phyloP scores from a whole-genome alignment of 2,797 vertebrate genomes.

The Rhadinocentrus ornatus region DNA sequence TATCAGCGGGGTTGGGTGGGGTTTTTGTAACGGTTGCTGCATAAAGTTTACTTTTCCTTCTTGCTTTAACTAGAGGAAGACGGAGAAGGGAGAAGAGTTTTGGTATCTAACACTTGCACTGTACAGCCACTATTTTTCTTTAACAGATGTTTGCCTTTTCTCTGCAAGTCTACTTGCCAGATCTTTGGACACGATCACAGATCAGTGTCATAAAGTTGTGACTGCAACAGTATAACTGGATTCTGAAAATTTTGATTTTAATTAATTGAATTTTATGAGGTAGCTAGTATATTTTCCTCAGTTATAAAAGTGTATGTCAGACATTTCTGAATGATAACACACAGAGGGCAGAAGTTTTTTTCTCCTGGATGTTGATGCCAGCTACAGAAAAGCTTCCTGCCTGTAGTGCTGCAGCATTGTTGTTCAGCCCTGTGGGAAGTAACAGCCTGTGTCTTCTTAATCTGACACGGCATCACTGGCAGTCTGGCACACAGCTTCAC shows the following conservation, averaged over 20 bases:
- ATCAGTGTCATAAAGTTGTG: too few relatives aligned
- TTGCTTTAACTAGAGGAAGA: too few relatives aligned
- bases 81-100: neutral
- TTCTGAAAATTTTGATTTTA: neutral
- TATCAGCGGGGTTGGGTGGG: neutral
- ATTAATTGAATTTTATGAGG: too few relatives aligned
- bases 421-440: constrained; percentile 66
- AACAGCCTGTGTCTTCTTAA: constrained; percentile 65
- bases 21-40: neutral
- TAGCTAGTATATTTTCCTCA: neutral
- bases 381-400: constrained; percentile 39
- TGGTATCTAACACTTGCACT: neutral
- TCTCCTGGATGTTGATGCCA: constrained; percentile 24
- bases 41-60: too few relatives aligned
- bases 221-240: too few relatives aligned
- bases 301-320: neutral
- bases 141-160: too few relatives aligned
- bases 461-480: constrained; percentile 70
- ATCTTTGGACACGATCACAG: too few relatives aligned
- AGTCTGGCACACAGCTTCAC: constrained; percentile 56
- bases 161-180: too few relatives aligned
- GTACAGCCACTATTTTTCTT: too few relatives aligned
- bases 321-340: constrained; percentile 1
- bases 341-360: constrained; percentile 9
- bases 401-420: constrained; percentile 48